These are phyloP conservation scores for Masnerella sp. DNA, from an alignment of 2,888 invertebrate species.

Conservation along the genomic window DNA sequence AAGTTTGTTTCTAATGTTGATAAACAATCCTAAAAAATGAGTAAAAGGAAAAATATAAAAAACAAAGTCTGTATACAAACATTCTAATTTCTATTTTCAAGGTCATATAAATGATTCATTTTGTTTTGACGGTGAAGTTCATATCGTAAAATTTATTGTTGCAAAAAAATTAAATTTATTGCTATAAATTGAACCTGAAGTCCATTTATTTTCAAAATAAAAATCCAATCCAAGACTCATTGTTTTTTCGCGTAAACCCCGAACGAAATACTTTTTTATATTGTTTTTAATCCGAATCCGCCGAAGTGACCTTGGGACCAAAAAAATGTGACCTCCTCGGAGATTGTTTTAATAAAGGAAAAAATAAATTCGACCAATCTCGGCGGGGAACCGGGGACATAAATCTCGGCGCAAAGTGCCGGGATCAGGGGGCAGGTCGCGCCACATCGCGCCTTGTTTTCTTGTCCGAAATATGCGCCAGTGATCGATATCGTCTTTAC, in stretches of 20 bases:
- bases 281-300: background rate
- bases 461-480: conserved; percentile 26
- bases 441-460: conserved; percentile 32
- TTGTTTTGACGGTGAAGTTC: too few relatives aligned
- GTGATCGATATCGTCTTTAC: conserved; percentile 36
- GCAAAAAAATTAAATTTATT: too few relatives aligned
- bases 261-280: background rate
- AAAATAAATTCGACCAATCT: conserved; percentile 27
- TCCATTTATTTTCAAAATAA: too few relatives aligned
- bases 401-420: conserved; percentile 23
- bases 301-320: background rate
- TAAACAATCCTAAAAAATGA: too few relatives aligned
- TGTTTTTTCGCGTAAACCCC: background rate
- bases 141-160: too few relatives aligned
- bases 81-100: too few relatives aligned
- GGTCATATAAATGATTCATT: too few relatives aligned
- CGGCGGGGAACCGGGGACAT: conserved; percentile 8
- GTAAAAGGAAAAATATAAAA: too few relatives aligned
- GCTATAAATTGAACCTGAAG: too few relatives aligned
- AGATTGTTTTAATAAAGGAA: background rate
- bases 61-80: too few relatives aligned
- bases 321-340: background rate
- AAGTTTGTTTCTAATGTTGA: too few relatives aligned
- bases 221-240: too few relatives aligned
- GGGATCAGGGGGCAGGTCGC: conserved; percentile 23